phyloP scores from a whole-genome alignment of 2,888 invertebrate species.

The Pandemis corylana region DNA sequence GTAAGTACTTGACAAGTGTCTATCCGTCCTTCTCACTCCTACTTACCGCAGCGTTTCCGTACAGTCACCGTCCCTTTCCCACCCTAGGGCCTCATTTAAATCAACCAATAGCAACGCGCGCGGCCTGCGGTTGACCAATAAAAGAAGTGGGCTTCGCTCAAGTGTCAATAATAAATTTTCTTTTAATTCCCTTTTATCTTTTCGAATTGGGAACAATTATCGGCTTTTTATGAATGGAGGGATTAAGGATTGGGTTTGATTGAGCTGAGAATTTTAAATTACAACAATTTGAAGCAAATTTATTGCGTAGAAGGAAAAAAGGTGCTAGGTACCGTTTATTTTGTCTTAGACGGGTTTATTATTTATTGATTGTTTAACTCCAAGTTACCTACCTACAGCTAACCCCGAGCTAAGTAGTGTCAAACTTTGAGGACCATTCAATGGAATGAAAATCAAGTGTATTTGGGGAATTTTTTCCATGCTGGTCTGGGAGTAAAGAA shows the following conservation, averaged over 20 bases:
- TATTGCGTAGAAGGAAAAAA: neutral
- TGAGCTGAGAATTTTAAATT: slow-evolving; percentile 20
- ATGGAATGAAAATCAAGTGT: too few relatives aligned
- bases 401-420: too few relatives aligned
- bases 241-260: slow-evolving; percentile 23
- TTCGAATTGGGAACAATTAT: slow-evolving; percentile 54
- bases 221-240: slow-evolving; percentile 23
- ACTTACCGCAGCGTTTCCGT: slow-evolving; percentile 52
- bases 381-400: too few relatives aligned
- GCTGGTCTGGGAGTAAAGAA: too few relatives aligned
- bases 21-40: slow-evolving; percentile 71
- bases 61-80: slow-evolving; percentile 66
- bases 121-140: slow-evolving; percentile 77
- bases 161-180: slow-evolving; percentile 79
- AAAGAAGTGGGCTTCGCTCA: slow-evolving; percentile 76
- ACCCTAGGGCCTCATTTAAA: slow-evolving; percentile 73
- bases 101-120: slow-evolving; percentile 70
- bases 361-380: too few relatives aligned
- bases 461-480: too few relatives aligned
- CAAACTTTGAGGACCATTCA: too few relatives aligned
- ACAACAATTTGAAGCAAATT: neutral
- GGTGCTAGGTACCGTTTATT: neutral
- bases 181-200: slow-evolving; percentile 60
- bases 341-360: too few relatives aligned
- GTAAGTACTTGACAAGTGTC: slow-evolving; percentile 82